These are phyloP conservation scores for Danionella cerebrum DNA, from an alignment of 2,113 vertebrate species.

Conservation along the genomic window DNA sequence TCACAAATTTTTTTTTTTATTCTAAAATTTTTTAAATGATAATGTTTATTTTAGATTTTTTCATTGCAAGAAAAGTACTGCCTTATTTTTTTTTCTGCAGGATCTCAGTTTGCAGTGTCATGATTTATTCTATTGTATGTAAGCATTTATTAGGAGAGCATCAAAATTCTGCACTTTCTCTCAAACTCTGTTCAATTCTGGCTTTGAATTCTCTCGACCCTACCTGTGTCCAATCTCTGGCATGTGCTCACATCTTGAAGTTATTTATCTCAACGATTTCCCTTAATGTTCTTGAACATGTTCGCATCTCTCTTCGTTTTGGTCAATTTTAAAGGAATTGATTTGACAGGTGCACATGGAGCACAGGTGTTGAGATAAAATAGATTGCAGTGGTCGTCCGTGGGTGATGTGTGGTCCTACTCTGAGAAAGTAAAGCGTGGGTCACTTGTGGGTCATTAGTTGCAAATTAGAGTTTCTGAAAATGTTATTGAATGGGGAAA, in stretches of 20 bases:
- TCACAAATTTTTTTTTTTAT: too few relatives aligned
- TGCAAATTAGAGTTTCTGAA: conserved; percentile 30
- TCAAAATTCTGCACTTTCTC: too few relatives aligned
- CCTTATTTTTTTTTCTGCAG: too few relatives aligned
- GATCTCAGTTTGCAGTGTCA: too few relatives aligned
- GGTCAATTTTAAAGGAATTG: not conserved
- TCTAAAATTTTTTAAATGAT: too few relatives aligned
- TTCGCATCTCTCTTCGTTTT: conserved; percentile 36
- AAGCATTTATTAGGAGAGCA: too few relatives aligned
- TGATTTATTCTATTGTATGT: too few relatives aligned
- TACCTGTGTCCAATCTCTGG: not conserved
- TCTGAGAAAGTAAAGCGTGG: conserved; percentile 21
- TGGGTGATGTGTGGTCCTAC: conserved; percentile 29
- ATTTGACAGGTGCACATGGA: conserved; percentile 46
- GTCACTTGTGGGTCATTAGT: conserved; percentile 29
- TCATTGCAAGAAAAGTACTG: too few relatives aligned
- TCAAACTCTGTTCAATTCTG: too few relatives aligned
- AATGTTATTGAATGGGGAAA: conserved; percentile 26
- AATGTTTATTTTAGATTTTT: too few relatives aligned
- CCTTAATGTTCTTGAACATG: conserved; percentile 49
- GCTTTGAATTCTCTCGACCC: too few relatives aligned
- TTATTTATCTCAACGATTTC: conserved; percentile 52
- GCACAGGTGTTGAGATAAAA: conserved; percentile 7
- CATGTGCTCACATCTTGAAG: conserved; percentile 52
- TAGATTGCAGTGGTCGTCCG: not conserved